These are phyloP conservation scores for Paradoxurus hermaphroditus DNA, from an alignment of 2,113 vertebrate genomes.

Conservation along the genomic window DNA sequence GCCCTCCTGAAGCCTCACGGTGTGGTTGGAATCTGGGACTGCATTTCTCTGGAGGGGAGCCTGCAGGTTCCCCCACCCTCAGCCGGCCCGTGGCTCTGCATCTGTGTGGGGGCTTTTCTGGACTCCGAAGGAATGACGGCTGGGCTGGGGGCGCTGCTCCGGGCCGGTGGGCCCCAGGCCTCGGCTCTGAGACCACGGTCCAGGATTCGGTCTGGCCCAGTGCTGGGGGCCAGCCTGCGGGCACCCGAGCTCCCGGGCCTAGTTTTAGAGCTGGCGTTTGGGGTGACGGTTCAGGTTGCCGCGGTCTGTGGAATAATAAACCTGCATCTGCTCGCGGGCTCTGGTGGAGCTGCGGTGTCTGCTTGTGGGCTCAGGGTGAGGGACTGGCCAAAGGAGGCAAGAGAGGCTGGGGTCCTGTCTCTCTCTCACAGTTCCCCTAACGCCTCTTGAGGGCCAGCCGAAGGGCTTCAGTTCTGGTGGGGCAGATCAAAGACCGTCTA, in stretches of 20 bases:
- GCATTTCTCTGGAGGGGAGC: background rate
- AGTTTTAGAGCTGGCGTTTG: background rate
- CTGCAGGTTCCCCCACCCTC: background rate
- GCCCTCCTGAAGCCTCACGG: background rate
- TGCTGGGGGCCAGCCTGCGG: background rate
- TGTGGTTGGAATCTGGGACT: background rate
- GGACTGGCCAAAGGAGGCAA: background rate
- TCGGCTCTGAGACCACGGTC: background rate
- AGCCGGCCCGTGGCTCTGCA: background rate
- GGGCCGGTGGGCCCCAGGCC: background rate
- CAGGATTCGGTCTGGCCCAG: background rate
- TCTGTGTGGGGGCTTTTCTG: background rate
- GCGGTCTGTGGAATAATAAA: constrained; percentile 60
- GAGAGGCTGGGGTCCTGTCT: background rate
- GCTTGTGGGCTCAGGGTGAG: background rate
- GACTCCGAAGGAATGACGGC: background rate
- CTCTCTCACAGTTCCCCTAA: background rate
- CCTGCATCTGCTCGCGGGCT: constrained; percentile 48
- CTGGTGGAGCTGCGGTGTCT: background rate
- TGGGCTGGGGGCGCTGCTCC: background rate
- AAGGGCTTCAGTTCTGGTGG: background rate
- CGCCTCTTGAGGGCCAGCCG: background rate
- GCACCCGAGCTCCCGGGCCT: background rate
- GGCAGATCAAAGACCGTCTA: background rate
- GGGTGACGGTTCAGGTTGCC: background rate